phyloP scores from a whole-genome alignment of 2,888 invertebrate genomes.

The Nomada ruficornis region DNA sequence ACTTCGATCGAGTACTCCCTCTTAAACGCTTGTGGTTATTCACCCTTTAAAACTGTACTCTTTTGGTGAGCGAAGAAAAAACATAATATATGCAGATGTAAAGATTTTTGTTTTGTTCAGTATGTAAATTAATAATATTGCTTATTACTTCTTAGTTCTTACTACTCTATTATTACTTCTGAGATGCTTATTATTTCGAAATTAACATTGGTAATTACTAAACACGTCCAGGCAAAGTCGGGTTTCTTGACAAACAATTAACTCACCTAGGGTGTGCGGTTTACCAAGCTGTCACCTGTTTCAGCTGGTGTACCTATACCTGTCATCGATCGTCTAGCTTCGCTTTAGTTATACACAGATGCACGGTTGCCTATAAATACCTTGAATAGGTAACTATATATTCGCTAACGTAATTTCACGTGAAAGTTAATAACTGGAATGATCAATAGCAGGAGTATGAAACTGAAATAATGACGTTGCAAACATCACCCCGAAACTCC shows the following conservation, averaged over 20 bases:
- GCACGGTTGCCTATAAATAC: slow-evolving; percentile 2
- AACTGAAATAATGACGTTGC: background rate
- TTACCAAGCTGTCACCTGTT: slow-evolving; percentile 40
- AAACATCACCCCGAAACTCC: background rate
- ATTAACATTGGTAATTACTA: background rate
- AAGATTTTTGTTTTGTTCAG: no score
- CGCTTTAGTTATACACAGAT: slow-evolving; percentile 26
- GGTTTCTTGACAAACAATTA: slow-evolving; percentile 37
- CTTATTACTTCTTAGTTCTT: no score
- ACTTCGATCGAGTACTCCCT: background rate
- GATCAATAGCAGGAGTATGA: background rate
- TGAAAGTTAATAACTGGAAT: slow-evolving; percentile 3
- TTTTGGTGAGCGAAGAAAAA: no score
- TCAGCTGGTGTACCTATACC: slow-evolving; percentile 19
- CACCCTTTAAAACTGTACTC: background rate
- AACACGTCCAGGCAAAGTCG: background rate
- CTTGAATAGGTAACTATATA: slow-evolving; percentile 11
- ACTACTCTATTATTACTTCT: no score
- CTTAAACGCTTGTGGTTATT: background rate
- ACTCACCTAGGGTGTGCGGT: slow-evolving; percentile 21
- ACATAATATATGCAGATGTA: no score
- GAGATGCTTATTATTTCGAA: background rate
- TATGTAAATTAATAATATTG: no score
- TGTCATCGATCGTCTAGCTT: slow-evolving; percentile 46
- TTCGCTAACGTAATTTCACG: slow-evolving; percentile 9